Base-by-base conservation (phyloP, 1,140 invertebrate species). In the Arion vulgaris region DNA sequence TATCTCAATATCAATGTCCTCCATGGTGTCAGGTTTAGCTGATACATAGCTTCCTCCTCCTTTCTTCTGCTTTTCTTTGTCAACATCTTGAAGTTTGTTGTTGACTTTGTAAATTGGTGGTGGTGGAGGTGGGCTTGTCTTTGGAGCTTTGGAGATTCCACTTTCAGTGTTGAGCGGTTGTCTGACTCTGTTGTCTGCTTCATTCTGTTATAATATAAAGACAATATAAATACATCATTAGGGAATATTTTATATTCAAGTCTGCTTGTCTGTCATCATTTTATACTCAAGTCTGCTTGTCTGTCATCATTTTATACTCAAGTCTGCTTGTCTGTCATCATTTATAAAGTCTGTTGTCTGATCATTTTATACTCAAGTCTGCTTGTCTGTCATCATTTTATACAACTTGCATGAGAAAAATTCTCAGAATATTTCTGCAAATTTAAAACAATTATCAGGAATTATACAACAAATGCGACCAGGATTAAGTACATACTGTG, bases 51-150 rank as follows among this genome's bases (percentile, higher is more conserved):
- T 51, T 2, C 23, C 73, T 19, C 32, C 39, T 19, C 32, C 39
- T 17, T 15, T 26, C 17, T n/a, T 28, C 19, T 9, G 13, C 28
- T 71, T 71, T 0, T 80, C 19, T 66, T 71, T 39, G 23, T 80
- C 39, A 2, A 36, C 19, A 39, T 81, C 80, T 28, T 81, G 80
- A 17, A 81, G 80, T 62, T 81, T 81, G 36, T 81, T 81, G 78
- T 45, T 80, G 15, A 81, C 80, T 62, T 81, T 81, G 71, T 51
- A 51, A 17, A 73, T 81, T 36, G 68, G 71, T 13, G 49, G 49
- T 23, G 80, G 80, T 39, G 80, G 78, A n/a, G 77, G 68, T 19
- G 73, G 80, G 41, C 45, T 81, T 51, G 71, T 39, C 36, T 28
- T 81, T 32, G 80, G 80, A 45, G 80, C 80, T 74, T 74, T 81